Evolutionary conservation across 2,797 vertebrate species (phyloP).

Genomic region (Chelon labrosus): DNA sequence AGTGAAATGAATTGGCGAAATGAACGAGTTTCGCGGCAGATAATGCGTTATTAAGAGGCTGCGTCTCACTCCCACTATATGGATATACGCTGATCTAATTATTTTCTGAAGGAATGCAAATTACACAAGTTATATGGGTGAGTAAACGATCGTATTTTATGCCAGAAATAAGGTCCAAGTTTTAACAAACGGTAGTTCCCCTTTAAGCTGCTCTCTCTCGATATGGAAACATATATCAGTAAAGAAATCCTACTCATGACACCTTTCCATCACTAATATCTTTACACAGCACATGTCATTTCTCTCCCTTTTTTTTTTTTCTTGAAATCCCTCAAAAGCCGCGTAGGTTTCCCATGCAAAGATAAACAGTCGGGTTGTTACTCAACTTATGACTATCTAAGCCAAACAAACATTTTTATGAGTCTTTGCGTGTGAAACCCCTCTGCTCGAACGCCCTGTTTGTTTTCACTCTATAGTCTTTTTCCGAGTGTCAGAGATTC

Average conservation of each 20-base stretch:
- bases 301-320: constrained; percentile 14
- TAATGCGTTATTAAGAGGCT: too few relatives aligned
- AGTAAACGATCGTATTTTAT: too few relatives aligned
- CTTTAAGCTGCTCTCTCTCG: constrained; percentile 11
- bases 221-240: constrained; percentile 37
- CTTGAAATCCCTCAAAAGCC: constrained; percentile 33
- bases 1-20: too few relatives aligned
- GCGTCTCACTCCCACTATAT: too few relatives aligned
- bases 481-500: constrained; percentile 50
- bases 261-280: constrained; percentile 59
- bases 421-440: constrained; percentile 77
- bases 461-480: constrained; percentile 73
- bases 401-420: constrained; percentile 65
- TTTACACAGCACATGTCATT: constrained; percentile 55
- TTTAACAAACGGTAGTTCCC: too few relatives aligned
- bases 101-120: too few relatives aligned
- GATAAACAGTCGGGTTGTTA: constrained; percentile 40
- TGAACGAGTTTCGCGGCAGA: too few relatives aligned
- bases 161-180: too few relatives aligned
- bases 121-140: too few relatives aligned
- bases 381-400: constrained; percentile 51
- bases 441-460: constrained; percentile 59
- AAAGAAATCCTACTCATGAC: constrained; percentile 35
- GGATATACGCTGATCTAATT: too few relatives aligned
- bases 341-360: constrained; percentile 74